Evolutionary conservation across 2,888 invertebrate genomes (phyloP), one percentile per base, ranked within the genome.

Genomic region (Congeria kusceri): DNA sequence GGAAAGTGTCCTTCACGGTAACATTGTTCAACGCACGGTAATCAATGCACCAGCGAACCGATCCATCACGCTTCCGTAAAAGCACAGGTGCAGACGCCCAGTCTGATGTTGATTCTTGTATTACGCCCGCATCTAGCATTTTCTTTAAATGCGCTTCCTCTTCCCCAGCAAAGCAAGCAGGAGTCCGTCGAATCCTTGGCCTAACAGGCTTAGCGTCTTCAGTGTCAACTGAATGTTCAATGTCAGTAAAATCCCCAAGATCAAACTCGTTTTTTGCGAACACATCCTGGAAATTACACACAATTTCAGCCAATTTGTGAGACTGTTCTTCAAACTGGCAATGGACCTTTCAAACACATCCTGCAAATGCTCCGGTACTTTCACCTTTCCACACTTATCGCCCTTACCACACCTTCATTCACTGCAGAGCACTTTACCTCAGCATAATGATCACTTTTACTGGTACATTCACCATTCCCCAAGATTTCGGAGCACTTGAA

Each of bases 221-320:
- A n/a, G 74, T 77, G 56, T 77, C 67, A 20, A 81, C 77, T 20
- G 18, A 25, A 56, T 81, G 81, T 56, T 81, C 68, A 23, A 80
- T 49, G 5, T 28, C 70, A 23, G 18, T 69, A 28, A 69, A 70
- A 13, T 49, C 49, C 9, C 72, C 80, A 23, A 57, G n/a, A 39
- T 77, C 68, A 57, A 66, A 61, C 3, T 71, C 71, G 63, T 67
- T 5, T n/a, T 27, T 28, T 0, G 71, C 57, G 13, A 77, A 77
- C 0, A 67, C 63, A 57, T 72, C 77, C 3, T 29, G 25, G 53
- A 28, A 77, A 9, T 71, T 56, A 11, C 23, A 27, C 13, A 74
- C 5, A 7, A 74, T 29, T 9, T 53, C 18, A 4, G n/a, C 62
- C 29, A 39, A 32, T 9, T 32, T 9, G 5, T 32, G 4, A 7